Percentiles rank a stretch among this genome's conserved stretches.
Conservation (phyloP, 2,888 invertebrate species). For the Aphodius sticticus region DNA sequence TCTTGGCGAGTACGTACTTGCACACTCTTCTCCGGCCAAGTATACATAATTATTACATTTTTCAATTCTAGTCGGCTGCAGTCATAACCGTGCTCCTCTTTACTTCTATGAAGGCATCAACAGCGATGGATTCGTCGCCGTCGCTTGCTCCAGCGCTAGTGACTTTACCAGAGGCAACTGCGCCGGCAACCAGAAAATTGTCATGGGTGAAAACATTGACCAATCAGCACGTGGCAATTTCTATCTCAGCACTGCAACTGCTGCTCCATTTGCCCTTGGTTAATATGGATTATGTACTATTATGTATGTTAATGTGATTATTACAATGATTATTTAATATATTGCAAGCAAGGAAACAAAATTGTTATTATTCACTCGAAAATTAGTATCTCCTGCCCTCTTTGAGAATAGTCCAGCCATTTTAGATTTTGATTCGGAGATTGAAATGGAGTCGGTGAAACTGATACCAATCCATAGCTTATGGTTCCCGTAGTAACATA, state of each 20-base stretch:
- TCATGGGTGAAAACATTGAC: conserved; percentile 33
- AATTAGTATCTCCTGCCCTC: too few relatives aligned
- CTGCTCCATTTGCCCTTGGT: conserved; percentile 28
- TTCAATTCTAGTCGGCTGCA: conserved; percentile 27
- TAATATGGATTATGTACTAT: not conserved
- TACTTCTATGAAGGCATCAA: conserved; percentile 27
- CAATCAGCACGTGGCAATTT: conserved; percentile 22
- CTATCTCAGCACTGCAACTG: conserved; percentile 23
- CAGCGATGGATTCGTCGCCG: conserved; percentile 27
- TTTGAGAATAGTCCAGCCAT: too few relatives aligned
- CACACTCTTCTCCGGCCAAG: not conserved
- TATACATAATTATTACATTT: not conserved
- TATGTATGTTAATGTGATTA: not conserved
- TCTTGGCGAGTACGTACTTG: conserved; percentile 21
- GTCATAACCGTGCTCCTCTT: conserved; percentile 26
- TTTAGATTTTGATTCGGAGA: too few relatives aligned
- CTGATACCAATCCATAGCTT: too few relatives aligned
- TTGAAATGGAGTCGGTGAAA: too few relatives aligned
- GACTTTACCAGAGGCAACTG: conserved; percentile 28
- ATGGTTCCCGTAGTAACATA: too few relatives aligned
- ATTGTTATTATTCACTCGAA: not conserved
- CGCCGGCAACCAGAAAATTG: conserved; percentile 15
- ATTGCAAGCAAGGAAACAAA: not conserved
- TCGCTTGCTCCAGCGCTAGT: conserved; percentile 21
- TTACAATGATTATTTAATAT: not conserved